Evolutionary conservation across 2,797 vertebrate genomes (phyloP).

Genomic region (Pseudomugil gertrudae): DNA sequence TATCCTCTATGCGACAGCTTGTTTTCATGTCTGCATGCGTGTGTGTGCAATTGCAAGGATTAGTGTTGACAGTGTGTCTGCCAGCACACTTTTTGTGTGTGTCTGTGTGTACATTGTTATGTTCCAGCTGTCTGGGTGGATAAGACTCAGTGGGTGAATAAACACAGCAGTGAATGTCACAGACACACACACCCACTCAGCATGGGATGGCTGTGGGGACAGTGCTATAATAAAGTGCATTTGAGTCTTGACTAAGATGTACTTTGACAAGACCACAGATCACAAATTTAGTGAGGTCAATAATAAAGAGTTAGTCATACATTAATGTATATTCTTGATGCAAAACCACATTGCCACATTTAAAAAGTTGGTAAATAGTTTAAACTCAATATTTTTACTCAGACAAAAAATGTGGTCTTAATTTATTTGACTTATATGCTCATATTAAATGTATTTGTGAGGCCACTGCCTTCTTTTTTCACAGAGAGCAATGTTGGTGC

Average conservation of each 20-base stretch:
- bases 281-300: constrained; percentile 5
- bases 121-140: constrained; percentile 71
- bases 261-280: constrained; percentile 33
- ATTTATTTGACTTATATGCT: too few relatives aligned
- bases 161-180: constrained; percentile 38
- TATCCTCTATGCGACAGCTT: constrained; percentile 19
- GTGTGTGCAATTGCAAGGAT: constrained; percentile 6
- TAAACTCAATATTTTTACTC: neutral
- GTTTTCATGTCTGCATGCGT: constrained; percentile 9
- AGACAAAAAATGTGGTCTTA: too few relatives aligned
- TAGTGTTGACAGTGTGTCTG: constrained; percentile 45
- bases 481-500: too few relatives aligned
- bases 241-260: constrained; percentile 28
- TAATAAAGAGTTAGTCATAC: neutral
- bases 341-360: neutral
- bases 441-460: too few relatives aligned
- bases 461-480: too few relatives aligned
- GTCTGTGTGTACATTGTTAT: constrained; percentile 58
- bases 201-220: constrained; percentile 45
- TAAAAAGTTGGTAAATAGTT: neutral
- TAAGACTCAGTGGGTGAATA: constrained; percentile 59
- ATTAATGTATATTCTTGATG: neutral
- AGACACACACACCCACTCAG: constrained; percentile 18
- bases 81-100: constrained; percentile 35
- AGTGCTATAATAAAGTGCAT: constrained; percentile 60